Percentiles rank a stretch among this genome's conserved stretches.
These are phyloP conservation scores for Masnerella sp. DNA, from an alignment of 2,888 invertebrate genomes.

Conservation along the genomic window DNA sequence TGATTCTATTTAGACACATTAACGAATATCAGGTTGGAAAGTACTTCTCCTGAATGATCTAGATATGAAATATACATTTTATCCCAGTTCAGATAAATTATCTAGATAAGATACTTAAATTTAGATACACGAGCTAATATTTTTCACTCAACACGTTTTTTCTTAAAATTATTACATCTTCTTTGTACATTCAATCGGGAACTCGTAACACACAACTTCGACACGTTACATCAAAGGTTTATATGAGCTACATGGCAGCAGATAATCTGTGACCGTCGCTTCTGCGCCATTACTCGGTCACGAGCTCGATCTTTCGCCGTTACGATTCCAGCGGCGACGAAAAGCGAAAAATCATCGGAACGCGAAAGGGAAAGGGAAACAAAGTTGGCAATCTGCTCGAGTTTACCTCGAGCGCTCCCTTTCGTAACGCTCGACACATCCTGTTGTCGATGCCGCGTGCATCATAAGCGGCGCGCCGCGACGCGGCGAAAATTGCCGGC, in stretches of 20 bases:
- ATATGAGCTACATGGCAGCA: slow-evolving; percentile 56
- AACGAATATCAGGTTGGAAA: too few relatives aligned
- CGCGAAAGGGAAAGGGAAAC: slow-evolving; percentile 56
- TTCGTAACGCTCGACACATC: slow-evolving; percentile 53
- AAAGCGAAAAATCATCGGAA: slow-evolving; percentile 57
- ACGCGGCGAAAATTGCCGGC: too few relatives aligned
- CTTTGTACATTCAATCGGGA: too few relatives aligned
- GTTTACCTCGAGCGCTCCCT: slow-evolving; percentile 55
- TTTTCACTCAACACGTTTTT: too few relatives aligned
- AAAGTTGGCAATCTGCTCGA: slow-evolving; percentile 60
- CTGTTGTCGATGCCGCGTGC: slow-evolving; percentile 40
- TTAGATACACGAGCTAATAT: too few relatives aligned
- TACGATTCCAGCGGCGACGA: slow-evolving; percentile 63
- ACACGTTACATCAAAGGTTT: slow-evolving; percentile 48
- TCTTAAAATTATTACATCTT: too few relatives aligned
- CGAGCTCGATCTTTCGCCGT: slow-evolving; percentile 68
- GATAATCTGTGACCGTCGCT: slow-evolving; percentile 62
- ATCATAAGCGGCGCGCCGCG: slow-evolving; percentile 8
- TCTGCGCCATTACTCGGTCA: slow-evolving; percentile 67
- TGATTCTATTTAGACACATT: too few relatives aligned
- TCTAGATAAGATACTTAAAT: too few relatives aligned
- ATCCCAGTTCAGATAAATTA: too few relatives aligned
- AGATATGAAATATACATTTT: too few relatives aligned
- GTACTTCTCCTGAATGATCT: too few relatives aligned
- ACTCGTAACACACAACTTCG: slow-evolving; percentile 31